Conservation (phyloP, 92 coral and sea anemone species). For the Galaxea fascicularis region DNA sequence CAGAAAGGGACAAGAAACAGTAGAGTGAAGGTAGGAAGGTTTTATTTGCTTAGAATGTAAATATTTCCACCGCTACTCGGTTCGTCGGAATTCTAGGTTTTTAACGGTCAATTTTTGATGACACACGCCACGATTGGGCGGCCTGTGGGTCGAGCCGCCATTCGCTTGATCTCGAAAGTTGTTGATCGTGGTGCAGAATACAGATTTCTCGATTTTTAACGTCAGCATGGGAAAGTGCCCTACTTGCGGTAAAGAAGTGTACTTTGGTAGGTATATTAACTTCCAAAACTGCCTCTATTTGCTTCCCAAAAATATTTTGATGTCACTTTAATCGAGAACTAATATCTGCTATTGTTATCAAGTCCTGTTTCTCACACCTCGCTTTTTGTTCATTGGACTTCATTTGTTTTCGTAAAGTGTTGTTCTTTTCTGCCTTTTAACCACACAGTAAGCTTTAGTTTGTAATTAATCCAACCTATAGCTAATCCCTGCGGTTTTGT, state of each 20-base stretch:
- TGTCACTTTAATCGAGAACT: neutral
- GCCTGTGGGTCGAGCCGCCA: neutral
- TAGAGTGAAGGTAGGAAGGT: no score
- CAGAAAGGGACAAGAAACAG: no score
- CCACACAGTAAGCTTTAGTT: neutral
- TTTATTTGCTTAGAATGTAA: no score
- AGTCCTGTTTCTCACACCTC: conserved; percentile 1
- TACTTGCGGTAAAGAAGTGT: conserved; percentile 55
- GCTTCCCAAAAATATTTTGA: neutral
- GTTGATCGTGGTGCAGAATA: neutral
- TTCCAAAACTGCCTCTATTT: neutral
- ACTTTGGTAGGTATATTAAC: conserved; percentile 49
- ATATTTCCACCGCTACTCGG: no score
- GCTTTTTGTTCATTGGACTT: conserved; percentile 7
- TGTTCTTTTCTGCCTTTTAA: neutral
- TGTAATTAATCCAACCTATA: no score
- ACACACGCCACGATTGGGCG: neutral
- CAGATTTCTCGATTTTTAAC: neutral
- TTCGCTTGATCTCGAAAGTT: no score
- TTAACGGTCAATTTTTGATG: no score
- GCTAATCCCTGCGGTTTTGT: neutral
- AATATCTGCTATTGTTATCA: neutral
- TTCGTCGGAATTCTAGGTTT: no score
- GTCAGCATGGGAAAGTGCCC: conserved; percentile 58
- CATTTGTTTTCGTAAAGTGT: conserved; percentile 9